Percentiles rank a stretch among this genome's conserved stretches.
phyloP scores from a whole-genome alignment of 2,113 vertebrate species.

The Neolamprologus sp. region DNA sequence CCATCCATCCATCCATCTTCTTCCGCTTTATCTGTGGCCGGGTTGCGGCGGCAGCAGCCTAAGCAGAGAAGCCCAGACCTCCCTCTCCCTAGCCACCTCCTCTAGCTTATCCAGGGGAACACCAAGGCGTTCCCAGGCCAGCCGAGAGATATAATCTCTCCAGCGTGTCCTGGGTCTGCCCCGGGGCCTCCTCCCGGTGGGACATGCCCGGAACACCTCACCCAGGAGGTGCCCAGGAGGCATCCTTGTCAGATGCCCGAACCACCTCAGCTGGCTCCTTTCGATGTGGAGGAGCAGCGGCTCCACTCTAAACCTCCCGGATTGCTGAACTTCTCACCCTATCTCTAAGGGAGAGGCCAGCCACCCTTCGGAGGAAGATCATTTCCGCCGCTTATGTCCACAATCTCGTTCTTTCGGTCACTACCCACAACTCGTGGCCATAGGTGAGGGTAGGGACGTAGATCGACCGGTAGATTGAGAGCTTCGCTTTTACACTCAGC shows the following conservation, averaged over 20 bases:
- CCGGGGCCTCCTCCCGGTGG: not conserved
- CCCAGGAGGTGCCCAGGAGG: not conserved
- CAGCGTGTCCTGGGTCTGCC: not conserved
- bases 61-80: not conserved
- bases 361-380: not conserved
- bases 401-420: not conserved
- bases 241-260: not conserved
- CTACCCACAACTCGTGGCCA: not conserved
- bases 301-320: rapidly evolving
- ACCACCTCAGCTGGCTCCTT: not conserved
- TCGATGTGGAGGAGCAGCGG: not conserved
- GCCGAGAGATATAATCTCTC: not conserved
- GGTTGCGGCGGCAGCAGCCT: not conserved
- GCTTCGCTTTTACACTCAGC: too few relatives aligned
- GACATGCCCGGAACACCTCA: not conserved
- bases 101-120: not conserved
- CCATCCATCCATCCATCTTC: not conserved
- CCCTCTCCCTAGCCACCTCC: not conserved
- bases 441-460: too few relatives aligned
- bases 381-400: rapidly evolving
- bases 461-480: too few relatives aligned
- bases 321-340: rapidly evolving
- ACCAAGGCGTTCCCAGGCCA: not conserved
- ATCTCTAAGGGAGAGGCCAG: not conserved
- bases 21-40: not conserved